Percentiles rank a stretch among this genome's conserved stretches.
Evolutionary conservation across 2,888 invertebrate species (phyloP).

Genomic region (Pachycephus smyrnensis): DNA sequence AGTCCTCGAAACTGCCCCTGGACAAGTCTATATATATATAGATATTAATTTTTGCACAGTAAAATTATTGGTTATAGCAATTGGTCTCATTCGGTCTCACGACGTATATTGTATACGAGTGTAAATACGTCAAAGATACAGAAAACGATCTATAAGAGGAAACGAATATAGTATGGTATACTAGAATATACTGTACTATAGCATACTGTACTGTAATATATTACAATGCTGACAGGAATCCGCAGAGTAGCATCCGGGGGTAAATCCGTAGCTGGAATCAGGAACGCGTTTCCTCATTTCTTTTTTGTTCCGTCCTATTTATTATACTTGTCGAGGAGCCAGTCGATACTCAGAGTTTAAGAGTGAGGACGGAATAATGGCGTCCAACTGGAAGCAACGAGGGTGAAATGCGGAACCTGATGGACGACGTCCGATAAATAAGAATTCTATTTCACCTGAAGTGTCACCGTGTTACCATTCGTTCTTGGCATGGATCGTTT

Average conservation of each 20-base stretch:
- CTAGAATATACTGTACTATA: neutral
- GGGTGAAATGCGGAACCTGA: neutral
- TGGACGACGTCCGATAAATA: slow-evolving; percentile 1
- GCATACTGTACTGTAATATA: too few species aligned
- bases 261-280: neutral
- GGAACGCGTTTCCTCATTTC: neutral
- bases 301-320: neutral
- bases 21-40: too few species aligned
- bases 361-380: neutral
- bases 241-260: neutral
- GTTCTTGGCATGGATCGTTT: neutral
- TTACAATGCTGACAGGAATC: too few species aligned
- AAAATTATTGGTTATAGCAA: too few species aligned
- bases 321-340: neutral
- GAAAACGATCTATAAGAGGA: neutral
- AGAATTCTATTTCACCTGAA: neutral
- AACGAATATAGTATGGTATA: neutral
- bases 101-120: neutral
- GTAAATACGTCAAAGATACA: neutral
- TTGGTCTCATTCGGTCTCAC: neutral
- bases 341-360: neutral
- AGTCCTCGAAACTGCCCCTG: too few species aligned
- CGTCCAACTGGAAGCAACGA: neutral
- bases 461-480: neutral
- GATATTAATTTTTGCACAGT: too few species aligned